Evolutionary conservation across 2,797 vertebrate genomes (phyloP).

Genomic region (Lepus townsendii): DNA sequence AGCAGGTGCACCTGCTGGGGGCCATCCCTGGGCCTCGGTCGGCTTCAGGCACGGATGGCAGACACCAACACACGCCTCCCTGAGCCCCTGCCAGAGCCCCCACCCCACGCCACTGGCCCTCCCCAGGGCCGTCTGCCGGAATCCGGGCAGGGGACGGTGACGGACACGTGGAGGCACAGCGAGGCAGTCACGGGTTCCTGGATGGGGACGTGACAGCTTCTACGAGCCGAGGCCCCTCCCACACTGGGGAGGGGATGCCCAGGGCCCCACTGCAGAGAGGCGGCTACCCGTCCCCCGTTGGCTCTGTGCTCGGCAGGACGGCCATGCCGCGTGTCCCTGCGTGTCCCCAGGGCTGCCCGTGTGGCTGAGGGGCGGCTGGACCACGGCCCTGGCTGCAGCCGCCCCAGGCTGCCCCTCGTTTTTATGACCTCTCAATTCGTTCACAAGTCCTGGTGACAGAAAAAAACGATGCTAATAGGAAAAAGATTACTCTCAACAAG

Average conservation of each 20-base stretch:
- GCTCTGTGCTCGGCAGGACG: neutral
- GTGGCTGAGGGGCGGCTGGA: neutral
- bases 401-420: neutral
- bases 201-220: too few species aligned
- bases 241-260: neutral
- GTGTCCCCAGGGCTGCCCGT: too few species aligned
- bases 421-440: neutral
- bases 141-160: neutral
- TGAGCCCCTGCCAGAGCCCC: too few species aligned
- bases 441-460: neutral
- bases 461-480: neutral
- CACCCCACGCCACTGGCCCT: too few species aligned
- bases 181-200: too few species aligned
- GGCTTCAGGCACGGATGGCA: too few species aligned
- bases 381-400: neutral
- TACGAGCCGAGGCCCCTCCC: too few species aligned
- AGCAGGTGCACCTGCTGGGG: too few species aligned
- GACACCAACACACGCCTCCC: too few species aligned
- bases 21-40: too few species aligned
- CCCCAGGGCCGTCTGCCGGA: neutral
- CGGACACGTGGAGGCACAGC: too few species aligned
- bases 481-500: neutral
- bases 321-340: neutral
- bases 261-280: neutral
- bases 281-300: too few species aligned